Conservation (phyloP, 1,140 invertebrate genomes). For the Drosophila lacertosa region DNA sequence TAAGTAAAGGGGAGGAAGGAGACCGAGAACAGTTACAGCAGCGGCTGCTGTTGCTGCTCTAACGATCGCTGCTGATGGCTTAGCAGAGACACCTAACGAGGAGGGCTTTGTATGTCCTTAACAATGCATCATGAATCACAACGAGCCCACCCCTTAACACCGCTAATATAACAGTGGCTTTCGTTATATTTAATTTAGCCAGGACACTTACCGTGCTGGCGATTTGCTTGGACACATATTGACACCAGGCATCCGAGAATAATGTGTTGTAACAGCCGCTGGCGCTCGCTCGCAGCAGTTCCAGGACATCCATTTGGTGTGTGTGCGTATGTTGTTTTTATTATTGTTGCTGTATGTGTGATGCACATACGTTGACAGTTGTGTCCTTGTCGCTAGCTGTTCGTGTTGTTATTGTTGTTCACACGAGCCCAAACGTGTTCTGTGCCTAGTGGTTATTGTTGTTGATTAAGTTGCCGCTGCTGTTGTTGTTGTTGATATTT, state of each 20-base stretch:
- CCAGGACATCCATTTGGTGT: slow-evolving; percentile 68
- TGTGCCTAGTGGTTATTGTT: slow-evolving; percentile 14
- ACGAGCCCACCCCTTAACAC: slow-evolving; percentile 36
- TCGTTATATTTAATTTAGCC: not conserved
- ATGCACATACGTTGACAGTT: slow-evolving; percentile 9
- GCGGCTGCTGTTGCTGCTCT: not conserved
- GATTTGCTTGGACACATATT: slow-evolving; percentile 68
- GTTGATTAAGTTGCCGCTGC: too few relatives aligned
- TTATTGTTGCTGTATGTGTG: slow-evolving; percentile 2
- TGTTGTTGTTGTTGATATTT: slow-evolving; percentile 36
- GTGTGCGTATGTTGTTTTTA: not conserved
- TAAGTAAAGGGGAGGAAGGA: slow-evolving; percentile 3
- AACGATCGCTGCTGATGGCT: slow-evolving; percentile 20
- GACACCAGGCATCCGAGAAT: slow-evolving; percentile 76
- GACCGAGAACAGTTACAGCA: slow-evolving; percentile 4
- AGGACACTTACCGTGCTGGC: slow-evolving; percentile 66
- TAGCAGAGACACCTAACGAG: slow-evolving; percentile 29
- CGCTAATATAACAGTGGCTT: not conserved
- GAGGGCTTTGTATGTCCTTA: too few relatives aligned
- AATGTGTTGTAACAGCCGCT: slow-evolving; percentile 59
- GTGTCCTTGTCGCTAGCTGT: slow-evolving; percentile 18
- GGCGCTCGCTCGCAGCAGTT: slow-evolving; percentile 65
- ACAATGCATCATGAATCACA: slow-evolving; percentile 47
- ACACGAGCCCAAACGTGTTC: slow-evolving; percentile 16
- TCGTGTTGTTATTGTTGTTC: not conserved